Evolutionary conservation across 2,113 vertebrate species (phyloP), one percentile per base, ranked within the genome.

Genomic region (Hemicordylus capensis): DNA sequence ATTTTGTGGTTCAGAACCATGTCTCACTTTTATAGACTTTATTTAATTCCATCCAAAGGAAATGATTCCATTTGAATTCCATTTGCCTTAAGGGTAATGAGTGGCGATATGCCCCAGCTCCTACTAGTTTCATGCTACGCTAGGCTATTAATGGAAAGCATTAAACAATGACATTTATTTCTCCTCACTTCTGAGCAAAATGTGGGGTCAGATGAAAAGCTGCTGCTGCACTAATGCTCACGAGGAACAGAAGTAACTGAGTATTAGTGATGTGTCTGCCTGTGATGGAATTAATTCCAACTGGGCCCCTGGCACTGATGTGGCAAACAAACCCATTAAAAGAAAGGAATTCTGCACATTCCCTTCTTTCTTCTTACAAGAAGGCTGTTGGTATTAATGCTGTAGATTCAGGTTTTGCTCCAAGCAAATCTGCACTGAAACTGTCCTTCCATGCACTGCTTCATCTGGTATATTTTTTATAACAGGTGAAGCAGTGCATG

Each of bases 61-160:
- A 78, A 83, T 73, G n/a, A 85, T 80, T 73, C 84, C 67, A 77
- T 72, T 78, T 72, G 54, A 76, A 51, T 83, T 87, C 67, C 34
- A 78, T 78, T 87, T 83, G 56, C 86, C 80, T 87, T 78, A 64
- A 61, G 24, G 64, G 54, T 83, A 87, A 83, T 87, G 66, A 87
- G 75, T 83, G 75, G 74, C 2, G 74, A 77, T 78, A 78, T 78
- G 74, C 74, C 80, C 74, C 66, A 64, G 75, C 64, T 83, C 80
- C 34, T 87, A 64, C 64, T 87, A 78, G 80, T 83, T 78, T 87
- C 86, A 83, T 78, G 66, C 80, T 83, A 78, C 66, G 22, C 56
- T 87, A 81, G 80, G 58, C 75, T 83, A 77, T 87, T 87, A 87
- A 87, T 83, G 74, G 44, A 72, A 87, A 83, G 34, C 44, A 77